Evolutionary conservation across 1,140 invertebrate species (phyloP).

Genomic region (Mesaphorura yosii): DNA sequence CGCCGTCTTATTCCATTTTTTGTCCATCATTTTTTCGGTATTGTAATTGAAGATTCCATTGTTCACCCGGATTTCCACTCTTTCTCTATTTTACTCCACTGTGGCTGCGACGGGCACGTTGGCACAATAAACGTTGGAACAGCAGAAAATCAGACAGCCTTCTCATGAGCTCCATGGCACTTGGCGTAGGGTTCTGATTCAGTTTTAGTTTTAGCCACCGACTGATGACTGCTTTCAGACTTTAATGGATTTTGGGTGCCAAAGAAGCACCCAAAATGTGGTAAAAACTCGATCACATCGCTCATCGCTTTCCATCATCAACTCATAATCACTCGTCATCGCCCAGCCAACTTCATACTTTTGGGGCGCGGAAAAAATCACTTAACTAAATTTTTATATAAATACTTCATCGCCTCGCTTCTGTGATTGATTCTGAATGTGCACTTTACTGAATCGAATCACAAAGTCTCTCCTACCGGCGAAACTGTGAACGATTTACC

Average conservation of each 20-base stretch:
- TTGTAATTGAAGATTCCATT: conserved; percentile 32
- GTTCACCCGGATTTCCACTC: conserved; percentile 30
- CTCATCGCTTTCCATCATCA: neutral
- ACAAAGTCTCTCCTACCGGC: no score
- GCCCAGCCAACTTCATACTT: no score
- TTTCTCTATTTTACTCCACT: conserved; percentile 9
- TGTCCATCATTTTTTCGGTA: conserved; percentile 27
- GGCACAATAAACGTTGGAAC: neutral
- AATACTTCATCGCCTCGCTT: no score
- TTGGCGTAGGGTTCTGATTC: neutral
- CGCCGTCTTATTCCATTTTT: conserved; percentile 27
- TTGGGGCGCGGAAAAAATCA: no score
- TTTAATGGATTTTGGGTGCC: conserved; percentile 12
- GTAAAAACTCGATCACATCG: neutral
- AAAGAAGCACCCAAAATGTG: neutral
- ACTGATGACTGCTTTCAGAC: neutral
- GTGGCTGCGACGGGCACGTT: neutral
- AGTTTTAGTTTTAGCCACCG: no score
- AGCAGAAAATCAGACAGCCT: neutral
- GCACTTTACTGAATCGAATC: no score
- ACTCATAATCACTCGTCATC: no score
- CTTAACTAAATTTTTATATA: no score
- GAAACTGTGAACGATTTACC: no score
- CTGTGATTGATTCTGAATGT: no score
- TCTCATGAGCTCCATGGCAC: neutral